Conservation (phyloP, 2,888 invertebrate genomes). For the Zaprionus obscuricornis region DNA sequence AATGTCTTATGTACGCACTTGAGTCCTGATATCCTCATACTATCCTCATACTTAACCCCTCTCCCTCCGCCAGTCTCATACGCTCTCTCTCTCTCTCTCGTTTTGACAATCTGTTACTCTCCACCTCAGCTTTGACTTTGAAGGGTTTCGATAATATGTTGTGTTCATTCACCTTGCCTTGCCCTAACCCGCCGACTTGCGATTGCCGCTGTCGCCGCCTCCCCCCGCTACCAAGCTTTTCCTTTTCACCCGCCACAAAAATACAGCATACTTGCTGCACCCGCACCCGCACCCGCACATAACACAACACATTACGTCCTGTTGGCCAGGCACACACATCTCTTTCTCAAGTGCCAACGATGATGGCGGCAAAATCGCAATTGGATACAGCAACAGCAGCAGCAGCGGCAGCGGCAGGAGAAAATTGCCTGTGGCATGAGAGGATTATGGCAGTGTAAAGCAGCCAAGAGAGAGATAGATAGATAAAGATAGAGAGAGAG, state of each 20-base stretch:
- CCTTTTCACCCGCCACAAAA: no score
- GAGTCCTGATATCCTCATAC: slow-evolving; percentile 29
- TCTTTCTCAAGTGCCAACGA: slow-evolving; percentile 48
- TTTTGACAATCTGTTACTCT: not conserved
- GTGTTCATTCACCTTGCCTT: slow-evolving; percentile 72
- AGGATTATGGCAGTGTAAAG: no score
- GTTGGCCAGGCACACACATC: slow-evolving; percentile 44
- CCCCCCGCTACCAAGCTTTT: no score
- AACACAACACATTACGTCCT: slow-evolving; percentile 49
- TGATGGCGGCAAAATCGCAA: slow-evolving; percentile 38
- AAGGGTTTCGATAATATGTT: slow-evolving; percentile 67
- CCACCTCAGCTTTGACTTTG: slow-evolving; percentile 30
- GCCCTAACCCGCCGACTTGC: slow-evolving; percentile 1
- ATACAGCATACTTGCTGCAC: not conserved
- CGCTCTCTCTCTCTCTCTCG: not conserved
- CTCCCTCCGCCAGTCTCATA: slow-evolving; percentile 5
- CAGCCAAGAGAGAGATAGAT: no score
- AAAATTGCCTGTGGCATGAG: slow-evolving; percentile 2
- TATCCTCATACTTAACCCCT: not conserved
- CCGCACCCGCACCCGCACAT: slow-evolving; percentile 24
- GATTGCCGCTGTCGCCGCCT: no score
- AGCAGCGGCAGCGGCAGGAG: no score
- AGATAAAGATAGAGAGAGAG: not conserved
- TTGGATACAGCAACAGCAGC: slow-evolving; percentile 24
- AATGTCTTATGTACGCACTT: slow-evolving; percentile 31